These are phyloP conservation scores for Campopleginae sp. DNA, from an alignment of 2,888 invertebrate species.

Conservation along the genomic window DNA sequence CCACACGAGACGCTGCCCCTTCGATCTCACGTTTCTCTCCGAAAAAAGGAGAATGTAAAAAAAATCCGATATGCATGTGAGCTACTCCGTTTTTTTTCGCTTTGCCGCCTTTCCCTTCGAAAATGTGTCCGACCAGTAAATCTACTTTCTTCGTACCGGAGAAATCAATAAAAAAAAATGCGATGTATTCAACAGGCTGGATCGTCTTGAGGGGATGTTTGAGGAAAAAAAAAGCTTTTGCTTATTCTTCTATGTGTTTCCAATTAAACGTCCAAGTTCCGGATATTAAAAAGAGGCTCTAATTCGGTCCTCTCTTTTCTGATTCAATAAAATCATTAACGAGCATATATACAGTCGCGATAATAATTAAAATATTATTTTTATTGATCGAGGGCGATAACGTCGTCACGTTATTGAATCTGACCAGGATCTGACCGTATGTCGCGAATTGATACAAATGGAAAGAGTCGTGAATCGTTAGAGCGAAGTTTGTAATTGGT, in stretches of 20 bases:
- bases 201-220: background rate
- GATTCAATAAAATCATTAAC: background rate
- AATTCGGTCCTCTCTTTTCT: background rate
- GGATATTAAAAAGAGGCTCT: background rate
- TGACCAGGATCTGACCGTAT: background rate
- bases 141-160: constrained; percentile 62
- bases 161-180: constrained; percentile 45
- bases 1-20: constrained; percentile 6
- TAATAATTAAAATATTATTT: background rate
- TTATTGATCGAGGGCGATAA: background rate
- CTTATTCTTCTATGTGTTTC: background rate
- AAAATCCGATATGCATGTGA: constrained; percentile 41
- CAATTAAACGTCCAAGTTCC: background rate
- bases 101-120: constrained; percentile 59
- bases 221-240: background rate
- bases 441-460: constrained; percentile 14
- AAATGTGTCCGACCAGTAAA: constrained; percentile 43
- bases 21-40: constrained; percentile 53
- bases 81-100: constrained; percentile 29
- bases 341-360: background rate
- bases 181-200: constrained; percentile 6
- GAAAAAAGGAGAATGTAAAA: constrained; percentile 35
- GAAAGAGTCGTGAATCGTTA: constrained; percentile 25
- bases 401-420: background rate
- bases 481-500: constrained; percentile 9